phyloP scores from a whole-genome alignment of 1,140 invertebrate genomes.

The Pseudomyrmex flavicornis region DNA sequence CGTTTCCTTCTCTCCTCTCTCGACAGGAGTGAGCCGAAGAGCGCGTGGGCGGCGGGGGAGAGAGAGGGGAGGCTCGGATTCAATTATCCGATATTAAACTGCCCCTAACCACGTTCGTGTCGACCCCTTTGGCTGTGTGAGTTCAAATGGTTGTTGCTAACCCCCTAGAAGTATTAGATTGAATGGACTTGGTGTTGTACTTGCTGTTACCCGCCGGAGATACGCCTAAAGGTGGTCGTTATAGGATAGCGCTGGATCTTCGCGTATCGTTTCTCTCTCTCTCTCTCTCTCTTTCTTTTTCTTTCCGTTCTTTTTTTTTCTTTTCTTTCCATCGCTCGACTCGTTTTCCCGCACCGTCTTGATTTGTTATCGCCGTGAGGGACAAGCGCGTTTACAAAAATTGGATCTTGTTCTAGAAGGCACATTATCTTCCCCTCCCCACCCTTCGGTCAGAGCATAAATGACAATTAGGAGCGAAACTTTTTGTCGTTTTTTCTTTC shows the following conservation, averaged over 20 bases:
- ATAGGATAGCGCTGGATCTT: conserved; percentile 70
- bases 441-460: neutral
- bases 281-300: conserved; percentile 1
- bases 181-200: conserved; percentile 84
- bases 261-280: conserved; percentile 62
- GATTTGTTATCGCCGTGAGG: conserved; percentile 46
- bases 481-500: neutral
- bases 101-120: conserved; percentile 83
- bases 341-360: conserved; percentile 48
- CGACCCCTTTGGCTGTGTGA: conserved; percentile 78
- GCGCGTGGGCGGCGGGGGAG: conserved; percentile 57
- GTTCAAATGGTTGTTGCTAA: conserved; percentile 82
- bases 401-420: conserved; percentile 37
- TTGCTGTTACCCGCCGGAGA: conserved; percentile 80
- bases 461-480: conserved; percentile 24
- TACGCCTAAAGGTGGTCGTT: conserved; percentile 80
- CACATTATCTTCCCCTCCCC: neutral
- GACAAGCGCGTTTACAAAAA: conserved; percentile 47
- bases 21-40: conserved; percentile 67
- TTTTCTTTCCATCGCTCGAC: conserved; percentile 7
- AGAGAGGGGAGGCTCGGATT: conserved; percentile 81
- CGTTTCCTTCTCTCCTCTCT: conserved; percentile 52
- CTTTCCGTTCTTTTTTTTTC: neutral
- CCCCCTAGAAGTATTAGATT: conserved; percentile 83
- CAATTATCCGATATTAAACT: conserved; percentile 86